Evolutionary conservation across 2,113 vertebrate genomes (phyloP), one percentile per base, ranked within the genome.

Genomic region (Perca fluviatilis): DNA sequence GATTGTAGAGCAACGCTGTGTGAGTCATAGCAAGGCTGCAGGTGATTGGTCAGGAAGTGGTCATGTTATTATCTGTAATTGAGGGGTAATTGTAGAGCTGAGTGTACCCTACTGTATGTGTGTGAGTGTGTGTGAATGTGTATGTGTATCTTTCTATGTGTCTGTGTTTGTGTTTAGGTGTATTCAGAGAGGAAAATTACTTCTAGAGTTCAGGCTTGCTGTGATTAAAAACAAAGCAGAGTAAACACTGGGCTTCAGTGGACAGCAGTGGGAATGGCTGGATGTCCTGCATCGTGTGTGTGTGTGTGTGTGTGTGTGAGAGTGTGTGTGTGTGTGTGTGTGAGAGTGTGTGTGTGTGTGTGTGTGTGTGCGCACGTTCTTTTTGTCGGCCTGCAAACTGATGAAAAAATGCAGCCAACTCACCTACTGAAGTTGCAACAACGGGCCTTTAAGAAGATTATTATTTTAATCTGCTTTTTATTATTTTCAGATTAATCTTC

Each of bases 31-130:
- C 81, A 54, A 91, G 89, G 90, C 88, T 93, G 91, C 89, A 93
- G 92, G 93, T 93, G 92, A 94, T 93, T 93, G 93, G 91, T 91
- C 92, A 94, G 94, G 93, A 95, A 95, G 92, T 93, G 92, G 91
- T 94, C 91, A 84, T 91, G 92, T 94, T 92, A 94, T 94, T 94
- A 94, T 93, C 91, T 93, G 88, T 94, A 94, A 94, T 94, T 94
- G 89, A 90, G 85, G 91, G 88, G 91, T 93, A 94, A 94, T 93
- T 93, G 92, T 87, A 71, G 91, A 76, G 84, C 82, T 71, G 88
- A 86, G 90, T 86, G 92, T 86, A 92, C 79, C 70, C 69, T 88
- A 91, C 88, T 91, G 91, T 92, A 88, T 92, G 86, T 47, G 85
- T 88, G 88, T 89, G 67, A 63, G 81, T 83, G 69, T 77, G 82